Evolutionary conservation across 2,888 invertebrate species (phyloP).

Genomic region (Agonopterix heracliana): DNA sequence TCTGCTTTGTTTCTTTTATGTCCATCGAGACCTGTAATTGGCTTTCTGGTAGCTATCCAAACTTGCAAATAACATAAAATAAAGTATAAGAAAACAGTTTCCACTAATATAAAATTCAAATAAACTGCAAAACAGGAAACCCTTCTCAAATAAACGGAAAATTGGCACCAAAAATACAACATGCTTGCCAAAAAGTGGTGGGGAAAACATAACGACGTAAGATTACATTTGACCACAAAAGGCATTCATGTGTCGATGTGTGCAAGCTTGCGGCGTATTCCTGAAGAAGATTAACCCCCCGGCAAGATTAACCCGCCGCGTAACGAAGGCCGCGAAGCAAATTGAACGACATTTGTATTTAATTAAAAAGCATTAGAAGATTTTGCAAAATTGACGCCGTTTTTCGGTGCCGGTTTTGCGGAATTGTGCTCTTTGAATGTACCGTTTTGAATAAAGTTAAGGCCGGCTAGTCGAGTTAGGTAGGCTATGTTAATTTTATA

Average conservation of each 20-base stretch:
- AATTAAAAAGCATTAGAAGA: conserved; percentile 6
- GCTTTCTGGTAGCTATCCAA: no score
- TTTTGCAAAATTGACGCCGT: neutral
- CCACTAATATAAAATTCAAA: neutral
- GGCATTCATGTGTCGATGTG: neutral
- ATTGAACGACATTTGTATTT: conserved; percentile 15
- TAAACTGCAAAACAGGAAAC: neutral
- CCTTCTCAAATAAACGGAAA: conserved; percentile 3
- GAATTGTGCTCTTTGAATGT: neutral
- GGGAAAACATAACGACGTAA: neutral
- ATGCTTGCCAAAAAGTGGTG: neutral
- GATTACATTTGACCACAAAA: neutral
- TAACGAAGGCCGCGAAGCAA: conserved; percentile 8
- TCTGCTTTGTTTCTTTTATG: no score
- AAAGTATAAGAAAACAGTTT: no score
- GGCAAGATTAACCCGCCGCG: conserved; percentile 5
- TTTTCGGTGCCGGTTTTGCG: neutral
- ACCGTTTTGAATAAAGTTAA: neutral
- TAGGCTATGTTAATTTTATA: neutral
- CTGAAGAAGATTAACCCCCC: conserved; percentile 16
- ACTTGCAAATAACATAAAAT: no score
- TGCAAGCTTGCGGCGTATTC: conserved; percentile 15
- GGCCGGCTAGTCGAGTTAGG: neutral
- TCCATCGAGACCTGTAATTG: no score
- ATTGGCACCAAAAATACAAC: conserved; percentile 5